Conservation (phyloP, 2,888 invertebrate genomes). For the Erebia ligea region DNA sequence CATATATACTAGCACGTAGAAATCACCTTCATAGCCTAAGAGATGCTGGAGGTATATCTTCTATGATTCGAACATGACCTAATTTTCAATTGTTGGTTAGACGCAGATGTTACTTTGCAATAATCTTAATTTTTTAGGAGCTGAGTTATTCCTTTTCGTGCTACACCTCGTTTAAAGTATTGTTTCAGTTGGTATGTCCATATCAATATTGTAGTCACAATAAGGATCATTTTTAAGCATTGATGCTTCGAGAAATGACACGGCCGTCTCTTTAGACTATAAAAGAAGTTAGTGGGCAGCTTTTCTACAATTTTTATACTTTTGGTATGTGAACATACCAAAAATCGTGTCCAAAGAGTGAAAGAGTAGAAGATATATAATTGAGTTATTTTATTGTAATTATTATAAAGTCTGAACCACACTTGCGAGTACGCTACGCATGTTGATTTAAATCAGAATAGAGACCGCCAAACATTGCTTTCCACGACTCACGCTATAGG, state of each 20-base stretch:
- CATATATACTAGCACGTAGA: slow-evolving; percentile 10
- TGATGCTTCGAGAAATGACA: not conserved
- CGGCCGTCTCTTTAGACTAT: slow-evolving; percentile 9
- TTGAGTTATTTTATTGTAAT: slow-evolving; percentile 39
- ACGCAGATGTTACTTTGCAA: no score
- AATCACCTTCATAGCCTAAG: slow-evolving; percentile 5
- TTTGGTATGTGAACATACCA: slow-evolving; percentile 60
- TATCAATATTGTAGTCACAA: not conserved
- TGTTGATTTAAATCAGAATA: no score
- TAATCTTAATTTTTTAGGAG: no score
- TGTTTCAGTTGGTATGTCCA: not conserved
- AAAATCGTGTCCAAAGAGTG: slow-evolving; percentile 76
- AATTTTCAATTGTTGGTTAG: no score
- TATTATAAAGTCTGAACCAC: not conserved
- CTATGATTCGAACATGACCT: not conserved
- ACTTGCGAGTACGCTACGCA: not conserved
- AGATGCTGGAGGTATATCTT: not conserved
- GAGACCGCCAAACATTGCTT: no score
- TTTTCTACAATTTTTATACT: slow-evolving; percentile 35
- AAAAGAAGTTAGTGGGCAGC: slow-evolving; percentile 1
- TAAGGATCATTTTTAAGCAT: not conserved
- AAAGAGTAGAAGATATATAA: slow-evolving; percentile 27
- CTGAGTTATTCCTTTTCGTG: not conserved
- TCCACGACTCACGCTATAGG: no score
- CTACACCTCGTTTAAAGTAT: not conserved